Conservation (phyloP, 2,113 vertebrate species). For the Ictidomys tridecemlineatus region DNA sequence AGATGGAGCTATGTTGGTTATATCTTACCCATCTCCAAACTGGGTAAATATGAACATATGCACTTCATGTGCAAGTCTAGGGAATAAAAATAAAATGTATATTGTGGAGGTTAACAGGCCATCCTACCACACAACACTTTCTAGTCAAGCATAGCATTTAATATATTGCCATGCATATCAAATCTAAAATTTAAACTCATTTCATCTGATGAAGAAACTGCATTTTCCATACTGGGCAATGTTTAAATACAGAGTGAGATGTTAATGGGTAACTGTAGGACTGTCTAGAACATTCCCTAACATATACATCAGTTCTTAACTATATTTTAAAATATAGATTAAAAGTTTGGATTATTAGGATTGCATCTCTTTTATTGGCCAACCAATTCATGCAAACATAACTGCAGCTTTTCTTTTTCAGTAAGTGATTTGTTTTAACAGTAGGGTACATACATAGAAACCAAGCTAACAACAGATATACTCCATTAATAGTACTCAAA, state of each 20-base stretch:
- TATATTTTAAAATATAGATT: slow-evolving; percentile 64
- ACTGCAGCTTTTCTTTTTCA: neutral
- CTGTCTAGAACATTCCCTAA: slow-evolving; percentile 19
- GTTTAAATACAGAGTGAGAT: slow-evolving; percentile 34
- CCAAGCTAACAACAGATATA: slow-evolving; percentile 37
- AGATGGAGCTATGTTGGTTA: slow-evolving; percentile 80
- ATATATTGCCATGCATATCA: slow-evolving; percentile 57
- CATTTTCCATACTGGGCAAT: slow-evolving; percentile 40
- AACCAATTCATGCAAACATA: slow-evolving; percentile 24
- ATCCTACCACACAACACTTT: slow-evolving; percentile 60
- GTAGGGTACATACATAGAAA: slow-evolving; percentile 54
- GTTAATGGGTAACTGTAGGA: neutral
- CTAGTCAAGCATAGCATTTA: slow-evolving; percentile 69
- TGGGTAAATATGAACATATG: slow-evolving; percentile 80
- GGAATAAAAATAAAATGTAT: slow-evolving; percentile 84
- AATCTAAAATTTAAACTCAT: slow-evolving; percentile 57
- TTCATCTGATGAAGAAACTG: slow-evolving; percentile 50
- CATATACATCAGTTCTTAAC: neutral
- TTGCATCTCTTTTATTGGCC: slow-evolving; percentile 46
- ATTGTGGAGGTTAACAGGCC: slow-evolving; percentile 78
- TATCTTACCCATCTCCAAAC: slow-evolving; percentile 83
- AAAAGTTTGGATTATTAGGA: slow-evolving; percentile 32
- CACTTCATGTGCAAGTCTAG: slow-evolving; percentile 81
- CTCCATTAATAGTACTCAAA: neutral
- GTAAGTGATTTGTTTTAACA: slow-evolving; percentile 38